Conservation (phyloP, 2,888 invertebrate genomes). For the Eristalinus aeneus region DNA sequence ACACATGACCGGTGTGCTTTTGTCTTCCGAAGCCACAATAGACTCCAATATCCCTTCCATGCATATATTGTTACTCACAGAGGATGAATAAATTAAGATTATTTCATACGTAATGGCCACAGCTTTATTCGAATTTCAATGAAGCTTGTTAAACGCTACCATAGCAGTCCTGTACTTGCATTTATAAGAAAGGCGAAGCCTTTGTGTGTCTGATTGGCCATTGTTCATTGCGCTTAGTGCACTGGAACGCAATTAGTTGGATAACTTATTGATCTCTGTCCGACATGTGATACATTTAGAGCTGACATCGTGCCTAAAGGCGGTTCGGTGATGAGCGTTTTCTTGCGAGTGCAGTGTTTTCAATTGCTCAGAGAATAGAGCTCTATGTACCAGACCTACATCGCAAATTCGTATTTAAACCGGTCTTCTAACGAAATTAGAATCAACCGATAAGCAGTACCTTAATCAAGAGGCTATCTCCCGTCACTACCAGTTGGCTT, state of each 20-base stretch:
- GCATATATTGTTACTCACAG: neutral
- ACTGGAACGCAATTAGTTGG: slow-evolving; percentile 29
- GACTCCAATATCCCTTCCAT: neutral
- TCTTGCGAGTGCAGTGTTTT: neutral
- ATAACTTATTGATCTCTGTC: slow-evolving; percentile 11
- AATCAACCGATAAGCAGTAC: neutral
- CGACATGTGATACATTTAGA: slow-evolving; percentile 5
- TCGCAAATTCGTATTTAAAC: slow-evolving; percentile 7
- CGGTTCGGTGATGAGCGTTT: no score
- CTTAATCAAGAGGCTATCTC: slow-evolving; percentile 14
- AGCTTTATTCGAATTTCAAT: neutral
- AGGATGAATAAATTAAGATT: slow-evolving; percentile 30
- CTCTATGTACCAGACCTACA: neutral
- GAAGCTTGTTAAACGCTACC: neutral
- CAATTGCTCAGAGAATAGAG: neutral
- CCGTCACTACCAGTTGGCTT: neutral
- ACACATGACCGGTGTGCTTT: neutral
- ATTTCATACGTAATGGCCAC: neutral
- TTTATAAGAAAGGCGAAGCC: neutral
- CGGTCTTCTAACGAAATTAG: no score
- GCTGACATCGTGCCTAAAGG: neutral
- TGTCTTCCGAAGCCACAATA: neutral
- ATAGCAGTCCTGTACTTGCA: neutral
- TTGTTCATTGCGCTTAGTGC: slow-evolving; percentile 5
- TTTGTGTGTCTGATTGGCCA: slow-evolving; percentile 16